A percentile compares a stretch with the other conserved stretches of the same genome.
Conservation (phyloP, 1,140 invertebrate species). For the Drosophila lowei region DNA sequence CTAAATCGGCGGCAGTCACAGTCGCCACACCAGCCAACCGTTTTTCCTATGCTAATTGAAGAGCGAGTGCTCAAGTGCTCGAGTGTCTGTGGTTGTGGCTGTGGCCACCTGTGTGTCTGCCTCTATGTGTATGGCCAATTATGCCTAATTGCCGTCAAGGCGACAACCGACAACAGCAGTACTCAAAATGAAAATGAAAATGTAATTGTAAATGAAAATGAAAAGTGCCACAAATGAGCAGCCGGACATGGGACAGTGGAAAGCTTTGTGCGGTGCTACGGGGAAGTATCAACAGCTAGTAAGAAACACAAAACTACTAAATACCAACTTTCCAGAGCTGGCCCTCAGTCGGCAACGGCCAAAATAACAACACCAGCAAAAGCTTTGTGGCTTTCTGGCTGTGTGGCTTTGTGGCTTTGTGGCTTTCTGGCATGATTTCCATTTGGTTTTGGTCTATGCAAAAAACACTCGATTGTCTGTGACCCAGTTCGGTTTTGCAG, state of each 20-base stretch:
- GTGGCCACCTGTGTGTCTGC: neutral
- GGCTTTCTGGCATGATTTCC: no score
- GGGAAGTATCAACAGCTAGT: neutral
- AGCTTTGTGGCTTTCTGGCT: no score
- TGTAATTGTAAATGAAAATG: slow-evolving; percentile 33
- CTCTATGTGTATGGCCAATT: slow-evolving; percentile 50
- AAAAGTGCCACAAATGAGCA: slow-evolving; percentile 50
- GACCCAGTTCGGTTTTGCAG: no score
- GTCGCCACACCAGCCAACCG: slow-evolving; percentile 7
- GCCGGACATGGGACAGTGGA: slow-evolving; percentile 55
- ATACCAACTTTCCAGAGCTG: no score
- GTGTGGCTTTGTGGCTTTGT: no score
- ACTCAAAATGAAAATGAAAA: slow-evolving; percentile 41
- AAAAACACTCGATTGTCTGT: no score
- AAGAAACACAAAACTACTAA: no score
- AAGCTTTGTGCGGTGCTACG: slow-evolving; percentile 17
- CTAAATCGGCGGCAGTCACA: slow-evolving; percentile 2
- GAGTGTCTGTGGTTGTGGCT: slow-evolving; percentile 1
- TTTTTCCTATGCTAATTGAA: slow-evolving; percentile 61
- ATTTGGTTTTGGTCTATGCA: no score
- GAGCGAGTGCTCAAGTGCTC: neutral
- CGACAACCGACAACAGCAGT: slow-evolving; percentile 31
- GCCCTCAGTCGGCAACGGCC: no score
- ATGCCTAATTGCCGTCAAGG: slow-evolving; percentile 64
- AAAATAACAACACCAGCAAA: no score